Conservation (phyloP, 2,888 invertebrate species). For the Noctua fimbriata region DNA sequence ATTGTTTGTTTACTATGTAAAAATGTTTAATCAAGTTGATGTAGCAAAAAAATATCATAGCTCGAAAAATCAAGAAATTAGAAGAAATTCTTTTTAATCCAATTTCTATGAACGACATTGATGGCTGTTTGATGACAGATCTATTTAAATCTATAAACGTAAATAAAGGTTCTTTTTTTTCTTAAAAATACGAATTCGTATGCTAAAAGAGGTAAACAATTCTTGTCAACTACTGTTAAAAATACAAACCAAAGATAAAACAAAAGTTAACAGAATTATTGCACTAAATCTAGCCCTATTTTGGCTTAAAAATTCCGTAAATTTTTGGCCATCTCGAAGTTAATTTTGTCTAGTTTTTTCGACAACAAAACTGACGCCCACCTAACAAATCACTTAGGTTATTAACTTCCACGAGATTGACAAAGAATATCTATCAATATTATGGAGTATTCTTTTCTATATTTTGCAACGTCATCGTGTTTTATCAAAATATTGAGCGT, state of each 20-base stretch:
- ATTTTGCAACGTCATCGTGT: constrained; percentile 35
- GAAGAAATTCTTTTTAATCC: not conserved
- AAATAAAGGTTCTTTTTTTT: not conserved
- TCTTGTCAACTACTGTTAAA: not conserved
- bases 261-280: not conserved
- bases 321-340: constrained; percentile 9
- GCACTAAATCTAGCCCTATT: not conserved
- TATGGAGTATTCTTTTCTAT: constrained; percentile 12
- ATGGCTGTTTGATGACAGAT: not conserved
- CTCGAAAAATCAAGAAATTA: not conserved
- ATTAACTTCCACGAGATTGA: constrained; percentile 26
- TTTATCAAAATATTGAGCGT: constrained; percentile 19
- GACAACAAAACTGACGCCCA: not conserved
- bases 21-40: not conserved
- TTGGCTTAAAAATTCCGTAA: not conserved
- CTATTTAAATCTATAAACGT: not conserved
- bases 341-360: constrained; percentile 10
- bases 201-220: not conserved
- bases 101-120: not conserved
- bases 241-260: not conserved
- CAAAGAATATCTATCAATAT: constrained; percentile 17
- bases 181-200: not conserved
- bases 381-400: constrained; percentile 20
- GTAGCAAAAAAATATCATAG: not conserved
- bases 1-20: not conserved